Evolutionary conservation across 2,113 vertebrate species (phyloP).

Genomic region (Pelodiscus sinensis): DNA sequence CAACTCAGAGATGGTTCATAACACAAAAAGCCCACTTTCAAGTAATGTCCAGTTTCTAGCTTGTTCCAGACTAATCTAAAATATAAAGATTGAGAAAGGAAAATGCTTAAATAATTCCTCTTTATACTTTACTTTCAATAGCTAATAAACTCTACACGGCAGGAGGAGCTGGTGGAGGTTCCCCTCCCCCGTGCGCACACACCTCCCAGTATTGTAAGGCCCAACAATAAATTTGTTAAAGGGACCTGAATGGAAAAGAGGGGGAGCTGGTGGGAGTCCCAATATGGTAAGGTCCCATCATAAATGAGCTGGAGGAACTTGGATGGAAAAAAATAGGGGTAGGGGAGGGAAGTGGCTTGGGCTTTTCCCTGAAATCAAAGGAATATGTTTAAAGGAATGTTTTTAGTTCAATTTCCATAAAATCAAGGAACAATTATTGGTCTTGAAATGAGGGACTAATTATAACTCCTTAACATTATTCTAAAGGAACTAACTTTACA

Average conservation of each 20-base stretch:
- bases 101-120: not conserved
- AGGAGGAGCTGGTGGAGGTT: not conserved
- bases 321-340: not conserved
- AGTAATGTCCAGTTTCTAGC: not conserved
- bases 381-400: not conserved
- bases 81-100: not conserved
- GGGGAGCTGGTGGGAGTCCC: no score
- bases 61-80: not conserved
- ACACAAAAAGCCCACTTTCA: accelerated
- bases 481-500: not conserved
- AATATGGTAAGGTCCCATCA: no score
- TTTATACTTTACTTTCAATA: not conserved
- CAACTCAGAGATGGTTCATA: not conserved
- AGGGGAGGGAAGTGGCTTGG: not conserved
- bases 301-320: no score
- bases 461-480: not conserved
- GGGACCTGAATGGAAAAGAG: no score
- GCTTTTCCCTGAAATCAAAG: not conserved
- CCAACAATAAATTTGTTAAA: no score
- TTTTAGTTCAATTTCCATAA: not conserved
- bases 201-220: no score
- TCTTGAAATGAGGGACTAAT: not conserved
- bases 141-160: not conserved
- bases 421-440: not conserved
- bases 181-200: no score